Conservation (phyloP, 1,140 invertebrate species). For the Nomia melanderi region DNA sequence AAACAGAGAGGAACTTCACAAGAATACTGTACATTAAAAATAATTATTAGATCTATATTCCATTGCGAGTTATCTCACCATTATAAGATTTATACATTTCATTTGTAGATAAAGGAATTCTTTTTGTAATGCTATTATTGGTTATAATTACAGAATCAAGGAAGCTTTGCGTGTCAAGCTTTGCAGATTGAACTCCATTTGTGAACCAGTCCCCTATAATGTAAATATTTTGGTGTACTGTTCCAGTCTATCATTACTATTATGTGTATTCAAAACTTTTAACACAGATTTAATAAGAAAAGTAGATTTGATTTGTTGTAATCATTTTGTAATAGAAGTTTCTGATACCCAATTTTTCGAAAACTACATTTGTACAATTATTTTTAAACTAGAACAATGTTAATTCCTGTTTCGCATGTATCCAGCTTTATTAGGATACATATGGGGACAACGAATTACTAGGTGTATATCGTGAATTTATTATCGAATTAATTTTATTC, state of each 20-base stretch:
- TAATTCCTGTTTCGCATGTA: constrained; percentile 5
- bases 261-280: constrained; percentile 5
- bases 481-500: background rate
- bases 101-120: constrained; percentile 51
- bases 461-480: background rate
- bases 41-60: background rate
- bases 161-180: constrained; percentile 46
- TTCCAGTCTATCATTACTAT: constrained; percentile 14
- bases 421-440: constrained; percentile 26
- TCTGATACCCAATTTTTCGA: background rate
- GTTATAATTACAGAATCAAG: constrained; percentile 60
- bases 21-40: too few relatives aligned
- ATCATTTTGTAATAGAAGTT: constrained; percentile 3
- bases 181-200: constrained; percentile 51
- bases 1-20: too few relatives aligned
- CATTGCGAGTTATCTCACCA: constrained; percentile 53
- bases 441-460: constrained; percentile 13
- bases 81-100: constrained; percentile 61
- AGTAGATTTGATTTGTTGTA: constrained; percentile 24
- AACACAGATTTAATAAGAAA: constrained; percentile 18
- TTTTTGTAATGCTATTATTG: constrained; percentile 52
- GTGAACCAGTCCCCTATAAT: constrained; percentile 62
- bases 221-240: constrained; percentile 51
- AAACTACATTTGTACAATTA: constrained; percentile 17
- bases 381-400: constrained; percentile 47